phyloP scores from a whole-genome alignment of 2,797 vertebrate genomes.

The Rhynchotus rufescens region DNA sequence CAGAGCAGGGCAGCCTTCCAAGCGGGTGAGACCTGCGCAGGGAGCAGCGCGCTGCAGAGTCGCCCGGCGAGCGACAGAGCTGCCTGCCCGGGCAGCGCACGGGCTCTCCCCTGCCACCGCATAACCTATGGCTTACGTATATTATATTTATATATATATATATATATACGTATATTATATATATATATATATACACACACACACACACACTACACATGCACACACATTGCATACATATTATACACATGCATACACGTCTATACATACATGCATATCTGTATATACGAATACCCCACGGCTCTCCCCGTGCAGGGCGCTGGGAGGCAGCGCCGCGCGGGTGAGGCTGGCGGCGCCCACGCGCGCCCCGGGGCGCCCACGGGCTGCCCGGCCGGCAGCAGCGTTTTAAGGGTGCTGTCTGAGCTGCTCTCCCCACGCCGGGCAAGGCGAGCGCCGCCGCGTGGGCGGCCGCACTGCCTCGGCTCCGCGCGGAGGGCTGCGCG shows the following conservation, averaged over 20 bases:
- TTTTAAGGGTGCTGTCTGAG: not conserved
- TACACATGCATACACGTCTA: too few species aligned
- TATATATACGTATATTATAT: too few species aligned
- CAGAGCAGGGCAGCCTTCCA: not conserved
- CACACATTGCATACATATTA: too few species aligned
- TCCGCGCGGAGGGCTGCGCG: too few species aligned
- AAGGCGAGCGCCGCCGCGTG: not conserved
- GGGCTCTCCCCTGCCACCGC: not conserved
- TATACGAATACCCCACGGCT: too few species aligned
- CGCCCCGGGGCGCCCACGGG: too few species aligned
- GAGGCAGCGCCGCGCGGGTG: not conserved
- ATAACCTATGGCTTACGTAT: not conserved
- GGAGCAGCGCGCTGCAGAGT: not conserved
- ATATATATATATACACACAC: too few species aligned
- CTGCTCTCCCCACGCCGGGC: not conserved
- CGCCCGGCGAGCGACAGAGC: not conserved
- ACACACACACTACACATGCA: too few species aligned
- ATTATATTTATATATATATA: too few species aligned
- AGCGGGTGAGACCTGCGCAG: not conserved
- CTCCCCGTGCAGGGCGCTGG: too few species aligned
- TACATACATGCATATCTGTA: too few species aligned
- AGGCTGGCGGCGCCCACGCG: not conserved
- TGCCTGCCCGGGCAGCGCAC: not conserved
- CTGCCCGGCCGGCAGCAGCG: not conserved
- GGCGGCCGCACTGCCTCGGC: not conserved